Conservation (phyloP, 2,888 invertebrate genomes). For the Habrosyne pyritoides region DNA sequence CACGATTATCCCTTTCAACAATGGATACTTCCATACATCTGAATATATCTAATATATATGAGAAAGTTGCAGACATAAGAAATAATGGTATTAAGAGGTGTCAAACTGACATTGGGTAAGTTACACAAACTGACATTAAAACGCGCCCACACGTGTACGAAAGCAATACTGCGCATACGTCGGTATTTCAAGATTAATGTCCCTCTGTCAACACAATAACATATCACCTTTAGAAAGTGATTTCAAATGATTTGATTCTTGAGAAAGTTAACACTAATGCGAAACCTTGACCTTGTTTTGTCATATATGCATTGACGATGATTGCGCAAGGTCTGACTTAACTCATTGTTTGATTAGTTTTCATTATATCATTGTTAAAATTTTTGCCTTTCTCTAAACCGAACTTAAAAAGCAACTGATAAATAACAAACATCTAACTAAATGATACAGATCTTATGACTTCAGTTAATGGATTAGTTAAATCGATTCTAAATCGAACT, state of each 20-base stretch:
- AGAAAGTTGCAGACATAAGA: background rate
- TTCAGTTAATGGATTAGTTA: too few species aligned
- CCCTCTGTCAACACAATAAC: background rate
- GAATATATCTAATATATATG: too few species aligned
- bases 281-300: background rate
- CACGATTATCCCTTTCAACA: background rate
- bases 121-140: slow-evolving; percentile 2
- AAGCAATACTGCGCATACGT: background rate
- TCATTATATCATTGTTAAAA: background rate
- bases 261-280: background rate
- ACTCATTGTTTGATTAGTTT: background rate
- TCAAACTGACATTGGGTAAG: background rate
- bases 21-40: too few species aligned
- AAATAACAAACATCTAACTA: background rate
- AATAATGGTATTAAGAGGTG: background rate
- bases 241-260: background rate
- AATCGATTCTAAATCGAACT: too few species aligned
- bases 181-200: background rate
- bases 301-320: background rate
- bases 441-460: background rate
- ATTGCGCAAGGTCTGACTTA: background rate
- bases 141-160: background rate
- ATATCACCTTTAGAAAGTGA: slow-evolving; percentile 3
- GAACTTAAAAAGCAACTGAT: background rate
- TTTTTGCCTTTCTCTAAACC: background rate